These are phyloP conservation scores for Larimichthys polyactis DNA, from an alignment of 2,113 vertebrate genomes.

Conservation along the genomic window DNA sequence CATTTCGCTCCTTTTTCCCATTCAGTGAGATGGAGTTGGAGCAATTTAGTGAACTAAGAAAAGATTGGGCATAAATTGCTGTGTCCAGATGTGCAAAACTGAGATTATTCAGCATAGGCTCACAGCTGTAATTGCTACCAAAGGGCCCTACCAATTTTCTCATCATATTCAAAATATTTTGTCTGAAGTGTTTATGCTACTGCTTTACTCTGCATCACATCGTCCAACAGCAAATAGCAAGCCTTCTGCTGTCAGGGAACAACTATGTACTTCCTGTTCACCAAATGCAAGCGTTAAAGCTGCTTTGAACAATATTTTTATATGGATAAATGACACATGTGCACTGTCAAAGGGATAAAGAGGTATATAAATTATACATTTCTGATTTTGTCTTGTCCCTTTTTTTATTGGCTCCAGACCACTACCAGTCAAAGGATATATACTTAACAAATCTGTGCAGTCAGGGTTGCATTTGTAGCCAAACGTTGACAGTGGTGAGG, in stretches of 20 bases:
- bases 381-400: constrained; percentile 59
- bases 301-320: not conserved
- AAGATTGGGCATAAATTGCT: constrained; percentile 48
- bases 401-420: constrained; percentile 58
- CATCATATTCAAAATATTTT: constrained; percentile 57
- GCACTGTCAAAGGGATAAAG: not conserved
- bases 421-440: constrained; percentile 58
- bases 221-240: not conserved
- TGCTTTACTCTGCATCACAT: constrained; percentile 33
- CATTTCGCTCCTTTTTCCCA: constrained; percentile 43
- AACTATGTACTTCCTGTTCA: not conserved
- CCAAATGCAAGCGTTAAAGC: not conserved
- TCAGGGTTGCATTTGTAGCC: constrained; percentile 40
- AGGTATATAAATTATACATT: too few relatives aligned
- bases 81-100: constrained; percentile 71
- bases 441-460: constrained; percentile 55
- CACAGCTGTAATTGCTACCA: constrained; percentile 61
- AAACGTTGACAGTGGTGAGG: constrained; percentile 60
- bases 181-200: constrained; percentile 45
- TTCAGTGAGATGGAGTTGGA: constrained; percentile 32
- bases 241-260: constrained; percentile 4
- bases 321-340: not conserved
- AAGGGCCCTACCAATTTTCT: constrained; percentile 61
- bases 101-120: constrained; percentile 35
- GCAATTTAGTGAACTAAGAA: constrained; percentile 57